Conservation (phyloP, 2,888 invertebrate genomes). For the Cataglyphis albicans region DNA sequence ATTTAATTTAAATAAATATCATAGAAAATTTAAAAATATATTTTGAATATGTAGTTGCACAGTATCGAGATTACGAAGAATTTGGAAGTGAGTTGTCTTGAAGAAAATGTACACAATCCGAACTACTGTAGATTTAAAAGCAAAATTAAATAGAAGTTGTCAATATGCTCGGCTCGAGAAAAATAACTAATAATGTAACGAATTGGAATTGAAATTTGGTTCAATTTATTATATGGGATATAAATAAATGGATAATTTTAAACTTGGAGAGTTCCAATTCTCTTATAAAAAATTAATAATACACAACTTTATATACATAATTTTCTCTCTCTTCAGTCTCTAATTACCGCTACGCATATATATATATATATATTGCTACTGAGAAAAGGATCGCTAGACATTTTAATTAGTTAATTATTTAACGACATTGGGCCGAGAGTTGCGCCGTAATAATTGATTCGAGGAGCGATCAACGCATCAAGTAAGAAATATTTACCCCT, state of each 20-base stretch:
- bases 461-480: neutral
- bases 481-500: conserved; percentile 35
- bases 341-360: conserved; percentile 15
- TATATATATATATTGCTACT: conserved; percentile 7
- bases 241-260: neutral
- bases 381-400: neutral
- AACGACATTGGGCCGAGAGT: conserved; percentile 25
- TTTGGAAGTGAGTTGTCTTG: neutral
- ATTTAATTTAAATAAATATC: neutral
- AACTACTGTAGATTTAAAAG: conserved; percentile 5
- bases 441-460: conserved; percentile 31
- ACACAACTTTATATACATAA: neutral
- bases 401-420: conserved; percentile 45
- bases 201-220: neutral
- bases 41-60: neutral
- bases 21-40: neutral
- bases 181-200: neutral
- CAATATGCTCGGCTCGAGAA: neutral
- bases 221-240: neutral
- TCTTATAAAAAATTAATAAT: neutral
- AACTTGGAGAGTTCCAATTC: neutral
- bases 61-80: neutral
- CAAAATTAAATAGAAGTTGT: conserved; percentile 8
- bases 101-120: neutral
- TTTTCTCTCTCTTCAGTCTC: neutral